phyloP scores from a whole-genome alignment of 2,113 vertebrate species.

The Felis chaus region DNA sequence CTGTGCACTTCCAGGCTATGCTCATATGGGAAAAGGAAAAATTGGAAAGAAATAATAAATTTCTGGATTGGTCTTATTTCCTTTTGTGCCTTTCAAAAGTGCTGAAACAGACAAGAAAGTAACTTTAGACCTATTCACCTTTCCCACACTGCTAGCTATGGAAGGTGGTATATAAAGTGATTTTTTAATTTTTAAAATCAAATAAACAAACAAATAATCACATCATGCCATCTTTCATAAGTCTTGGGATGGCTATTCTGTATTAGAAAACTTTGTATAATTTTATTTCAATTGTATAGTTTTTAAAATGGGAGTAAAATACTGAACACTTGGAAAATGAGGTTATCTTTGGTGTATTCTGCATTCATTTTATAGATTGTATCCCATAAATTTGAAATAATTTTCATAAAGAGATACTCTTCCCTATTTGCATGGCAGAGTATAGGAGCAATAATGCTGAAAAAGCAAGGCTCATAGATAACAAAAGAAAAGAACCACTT shows the following conservation, averaged over 20 bases:
- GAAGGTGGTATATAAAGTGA: background rate
- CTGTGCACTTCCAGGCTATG: slow-evolving; percentile 18
- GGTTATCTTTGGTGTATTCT: background rate
- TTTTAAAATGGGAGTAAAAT: background rate
- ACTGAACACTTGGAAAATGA: background rate
- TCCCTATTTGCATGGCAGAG: background rate
- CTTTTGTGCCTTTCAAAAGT: slow-evolving; percentile 39
- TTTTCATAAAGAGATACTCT: background rate
- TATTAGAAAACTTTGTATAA: background rate
- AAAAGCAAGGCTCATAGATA: background rate
- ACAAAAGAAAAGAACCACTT: background rate
- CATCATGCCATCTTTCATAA: background rate
- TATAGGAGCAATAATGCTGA: background rate
- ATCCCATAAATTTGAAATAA: background rate
- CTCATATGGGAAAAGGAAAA: slow-evolving; percentile 69
- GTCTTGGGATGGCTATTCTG: background rate
- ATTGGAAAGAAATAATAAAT: slow-evolving; percentile 30
- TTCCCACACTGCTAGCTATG: slow-evolving; percentile 55
- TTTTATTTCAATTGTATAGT: background rate
- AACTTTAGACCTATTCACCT: slow-evolving; percentile 60
- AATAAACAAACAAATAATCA: background rate
- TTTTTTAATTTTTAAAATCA: background rate
- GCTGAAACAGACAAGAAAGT: background rate
- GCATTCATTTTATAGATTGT: background rate
- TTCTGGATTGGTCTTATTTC: slow-evolving; percentile 54